phyloP scores from a whole-genome alignment of 2,797 vertebrate species.

The Ctenopoma multispine region DNA sequence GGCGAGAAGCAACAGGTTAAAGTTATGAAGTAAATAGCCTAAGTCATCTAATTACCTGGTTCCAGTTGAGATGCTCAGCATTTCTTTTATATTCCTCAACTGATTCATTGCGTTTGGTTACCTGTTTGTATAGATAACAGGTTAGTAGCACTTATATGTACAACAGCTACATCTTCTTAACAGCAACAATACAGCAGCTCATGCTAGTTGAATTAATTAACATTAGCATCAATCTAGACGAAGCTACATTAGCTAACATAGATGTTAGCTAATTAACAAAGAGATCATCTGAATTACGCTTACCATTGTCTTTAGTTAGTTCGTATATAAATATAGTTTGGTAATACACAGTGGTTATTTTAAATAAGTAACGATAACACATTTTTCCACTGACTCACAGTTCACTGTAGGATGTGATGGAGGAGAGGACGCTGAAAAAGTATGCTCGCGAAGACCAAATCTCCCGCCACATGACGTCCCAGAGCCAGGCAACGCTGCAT shows the following conservation, averaged over 20 bases:
- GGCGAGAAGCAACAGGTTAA: neutral
- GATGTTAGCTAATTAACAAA: too few relatives aligned
- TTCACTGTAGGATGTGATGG: neutral
- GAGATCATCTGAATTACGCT: too few relatives aligned
- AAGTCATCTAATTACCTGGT: slow-evolving; percentile 66
- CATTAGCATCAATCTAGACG: slow-evolving; percentile 1
- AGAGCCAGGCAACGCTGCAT: slow-evolving; percentile 15
- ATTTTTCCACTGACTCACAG: slow-evolving; percentile 23
- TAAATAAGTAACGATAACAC: neutral
- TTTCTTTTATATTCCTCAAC: slow-evolving; percentile 81
- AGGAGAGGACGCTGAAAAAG: too few relatives aligned
- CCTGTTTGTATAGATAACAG: slow-evolving; percentile 42
- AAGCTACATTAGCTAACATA: neutral
- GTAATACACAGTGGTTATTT: accelerated
- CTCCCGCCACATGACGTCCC: slow-evolving; percentile 47
- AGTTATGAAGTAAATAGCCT: neutral
- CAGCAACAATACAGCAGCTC: neutral
- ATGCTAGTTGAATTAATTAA: neutral
- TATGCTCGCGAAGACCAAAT: slow-evolving; percentile 1
- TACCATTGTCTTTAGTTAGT: too few relatives aligned
- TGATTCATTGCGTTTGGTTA: slow-evolving; percentile 74
- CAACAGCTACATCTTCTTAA: neutral
- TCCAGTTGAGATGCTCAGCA: slow-evolving; percentile 74
- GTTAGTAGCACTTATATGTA: neutral
- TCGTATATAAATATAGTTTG: neutral